phyloP scores from a whole-genome alignment of 2,888 invertebrate species.

The Pristionchus japonicus region DNA sequence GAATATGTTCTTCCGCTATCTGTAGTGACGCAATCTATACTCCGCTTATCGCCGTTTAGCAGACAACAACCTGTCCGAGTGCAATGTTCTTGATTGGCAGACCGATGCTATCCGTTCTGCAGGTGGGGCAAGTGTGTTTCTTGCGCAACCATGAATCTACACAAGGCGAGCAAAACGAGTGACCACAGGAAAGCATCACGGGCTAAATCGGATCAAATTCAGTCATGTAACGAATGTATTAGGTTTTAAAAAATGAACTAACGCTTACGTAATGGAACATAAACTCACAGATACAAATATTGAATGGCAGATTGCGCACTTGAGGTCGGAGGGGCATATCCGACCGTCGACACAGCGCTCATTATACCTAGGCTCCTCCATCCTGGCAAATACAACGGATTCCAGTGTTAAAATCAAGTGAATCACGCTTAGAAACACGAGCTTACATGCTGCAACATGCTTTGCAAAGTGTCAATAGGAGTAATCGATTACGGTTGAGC shows the following conservation, averaged over 20 bases:
- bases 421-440: background rate
- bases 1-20: conserved; percentile 38
- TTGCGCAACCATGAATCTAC: conserved; percentile 30
- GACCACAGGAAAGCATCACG: conserved; percentile 47
- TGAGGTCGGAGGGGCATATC: conserved; percentile 41
- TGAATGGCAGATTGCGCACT: conserved; percentile 42
- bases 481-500: too few relatives aligned
- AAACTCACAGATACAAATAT: conserved; percentile 13
- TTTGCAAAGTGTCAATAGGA: too few relatives aligned
- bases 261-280: background rate
- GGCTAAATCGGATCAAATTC: conserved; percentile 24
- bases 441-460: background rate
- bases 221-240: background rate
- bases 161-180: conserved; percentile 42
- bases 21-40: background rate
- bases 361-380: conserved; percentile 30
- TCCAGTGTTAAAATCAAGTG: background rate
- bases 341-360: conserved; percentile 34
- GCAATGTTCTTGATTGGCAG: conserved; percentile 44
- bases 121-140: conserved; percentile 40
- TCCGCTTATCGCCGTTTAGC: background rate
- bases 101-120: background rate
- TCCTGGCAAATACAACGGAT: background rate
- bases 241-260: background rate
- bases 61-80: conserved; percentile 36